Percentiles rank a stretch among this genome's conserved stretches.
These are phyloP conservation scores for Coregonus sp. DNA, from an alignment of 2,797 vertebrate genomes.

Conservation along the genomic window DNA sequence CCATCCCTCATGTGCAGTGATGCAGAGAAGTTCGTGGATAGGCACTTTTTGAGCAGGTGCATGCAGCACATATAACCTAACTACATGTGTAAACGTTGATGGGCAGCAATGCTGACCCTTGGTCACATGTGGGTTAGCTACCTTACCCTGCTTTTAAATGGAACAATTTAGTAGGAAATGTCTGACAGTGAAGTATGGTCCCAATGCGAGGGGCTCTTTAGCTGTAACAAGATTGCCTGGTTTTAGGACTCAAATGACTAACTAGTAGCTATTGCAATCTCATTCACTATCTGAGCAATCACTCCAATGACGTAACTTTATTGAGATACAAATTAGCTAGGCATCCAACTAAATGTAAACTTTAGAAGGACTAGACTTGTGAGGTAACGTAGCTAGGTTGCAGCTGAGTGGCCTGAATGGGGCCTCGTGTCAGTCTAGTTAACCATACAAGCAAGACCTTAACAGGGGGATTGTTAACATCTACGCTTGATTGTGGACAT, in stretches of 20 bases:
- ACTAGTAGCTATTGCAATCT: background rate
- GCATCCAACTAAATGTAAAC: background rate
- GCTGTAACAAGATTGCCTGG: background rate
- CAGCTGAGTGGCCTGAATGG: background rate
- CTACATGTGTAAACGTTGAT: too few species aligned
- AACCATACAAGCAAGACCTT: background rate
- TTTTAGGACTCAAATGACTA: background rate
- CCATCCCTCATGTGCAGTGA: background rate
- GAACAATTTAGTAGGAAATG: background rate
- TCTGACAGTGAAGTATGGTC: background rate
- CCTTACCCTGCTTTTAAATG: background rate
- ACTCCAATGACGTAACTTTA: background rate
- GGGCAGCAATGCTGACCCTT: background rate
- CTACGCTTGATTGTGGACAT: background rate
- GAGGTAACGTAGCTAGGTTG: too few species aligned
- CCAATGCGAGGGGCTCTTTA: too few species aligned
- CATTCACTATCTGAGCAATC: background rate
- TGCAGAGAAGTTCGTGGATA: background rate
- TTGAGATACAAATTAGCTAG: background rate
- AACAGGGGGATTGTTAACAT: background rate
- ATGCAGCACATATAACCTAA: too few species aligned
- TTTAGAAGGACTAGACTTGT: background rate
- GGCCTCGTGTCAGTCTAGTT: background rate
- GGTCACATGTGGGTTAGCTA: background rate
- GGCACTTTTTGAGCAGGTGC: background rate